Base-by-base conservation (phyloP, 2,113 vertebrate genomes). In the Camelus bactrianus region DNA sequence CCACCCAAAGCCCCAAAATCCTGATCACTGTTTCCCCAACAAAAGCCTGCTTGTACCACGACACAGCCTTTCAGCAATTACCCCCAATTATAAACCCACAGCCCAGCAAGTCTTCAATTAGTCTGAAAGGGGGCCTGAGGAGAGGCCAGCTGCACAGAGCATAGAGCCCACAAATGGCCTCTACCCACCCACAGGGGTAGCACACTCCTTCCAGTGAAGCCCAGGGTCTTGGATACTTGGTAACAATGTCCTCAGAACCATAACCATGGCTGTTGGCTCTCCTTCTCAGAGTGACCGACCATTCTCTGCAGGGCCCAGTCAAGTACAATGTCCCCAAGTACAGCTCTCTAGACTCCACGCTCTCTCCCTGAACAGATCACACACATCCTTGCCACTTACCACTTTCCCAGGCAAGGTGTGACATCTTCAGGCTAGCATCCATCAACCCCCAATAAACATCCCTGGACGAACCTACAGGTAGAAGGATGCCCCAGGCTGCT, bases 11-110 rank as follows among this genome's bases (percentile, higher is more conserved):
- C 35, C 91, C 86, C 92, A 16, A 80, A 94, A 95, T 89, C 60
- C 90, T 93, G 56, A 93, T 72, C 72, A 72, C 52, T 56, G 13
- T 65, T 85, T 95, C 80, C 77, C 88, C 91, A 97, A 88, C 93
- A 97, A 97, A 96, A 97, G 95, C 93, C 75, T 89, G 86, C 80
- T 96, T 96, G 90, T 86, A 42, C 58, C 92, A 96, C 86, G 62
- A 79, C 64, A 92, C 86, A 76, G 86, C 80, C 90, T 96, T 86
- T 85, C 92, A 87, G 83, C 96, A 98, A 93, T 95, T 96, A 89
- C 69, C 6, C 93, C 83, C 94, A 93, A 52, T 94, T 92, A 95
- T 80, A 96, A 97, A 77, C 91, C 90, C 83, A 42, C 91, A 94
- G 64, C 79, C 89, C 62, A 65, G 86, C 67, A 97, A 97, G 83